A percentile compares a stretch with the other conserved stretches of the same genome.
Conservation (phyloP, 2,888 invertebrate species). For the Cryptus viduatorius region DNA sequence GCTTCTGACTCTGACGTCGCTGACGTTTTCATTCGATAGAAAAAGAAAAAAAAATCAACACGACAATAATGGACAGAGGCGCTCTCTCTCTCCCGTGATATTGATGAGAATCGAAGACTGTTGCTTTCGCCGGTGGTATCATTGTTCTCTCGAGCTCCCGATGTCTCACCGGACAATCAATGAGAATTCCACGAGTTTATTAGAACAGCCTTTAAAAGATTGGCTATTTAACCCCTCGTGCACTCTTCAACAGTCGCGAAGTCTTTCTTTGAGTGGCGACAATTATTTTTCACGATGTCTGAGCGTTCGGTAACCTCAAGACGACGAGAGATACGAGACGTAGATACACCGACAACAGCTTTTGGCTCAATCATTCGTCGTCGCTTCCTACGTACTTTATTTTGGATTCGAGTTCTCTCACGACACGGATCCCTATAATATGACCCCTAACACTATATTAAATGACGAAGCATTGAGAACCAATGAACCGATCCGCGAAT, state of each 20-base stretch:
- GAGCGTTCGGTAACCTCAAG: background rate
- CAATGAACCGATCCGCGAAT: background rate
- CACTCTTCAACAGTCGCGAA: slow-evolving; percentile 38
- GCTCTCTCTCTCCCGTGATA: background rate
- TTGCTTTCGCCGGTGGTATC: background rate
- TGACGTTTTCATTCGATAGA: background rate
- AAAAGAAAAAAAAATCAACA: slow-evolving; percentile 25
- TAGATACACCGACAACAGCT: background rate
- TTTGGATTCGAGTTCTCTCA: background rate
- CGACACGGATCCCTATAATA: background rate
- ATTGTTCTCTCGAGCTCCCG: background rate
- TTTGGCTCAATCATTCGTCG: background rate
- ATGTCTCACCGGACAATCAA: slow-evolving; percentile 60
- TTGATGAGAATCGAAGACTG: background rate
- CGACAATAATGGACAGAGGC: background rate
- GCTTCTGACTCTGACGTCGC: background rate
- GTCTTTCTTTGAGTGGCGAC: slow-evolving; percentile 49
- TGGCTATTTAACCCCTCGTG: slow-evolving; percentile 67
- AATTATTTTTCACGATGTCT: slow-evolving; percentile 60
- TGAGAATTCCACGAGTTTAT: slow-evolving; percentile 59
- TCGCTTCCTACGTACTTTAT: background rate
- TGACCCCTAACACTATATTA: no score
- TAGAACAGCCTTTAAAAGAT: slow-evolving; percentile 59
- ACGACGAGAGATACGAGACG: background rate
- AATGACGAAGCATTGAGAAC: background rate